Base-by-base conservation (phyloP, 2,113 vertebrate species). In the Pavo muticus region DNA sequence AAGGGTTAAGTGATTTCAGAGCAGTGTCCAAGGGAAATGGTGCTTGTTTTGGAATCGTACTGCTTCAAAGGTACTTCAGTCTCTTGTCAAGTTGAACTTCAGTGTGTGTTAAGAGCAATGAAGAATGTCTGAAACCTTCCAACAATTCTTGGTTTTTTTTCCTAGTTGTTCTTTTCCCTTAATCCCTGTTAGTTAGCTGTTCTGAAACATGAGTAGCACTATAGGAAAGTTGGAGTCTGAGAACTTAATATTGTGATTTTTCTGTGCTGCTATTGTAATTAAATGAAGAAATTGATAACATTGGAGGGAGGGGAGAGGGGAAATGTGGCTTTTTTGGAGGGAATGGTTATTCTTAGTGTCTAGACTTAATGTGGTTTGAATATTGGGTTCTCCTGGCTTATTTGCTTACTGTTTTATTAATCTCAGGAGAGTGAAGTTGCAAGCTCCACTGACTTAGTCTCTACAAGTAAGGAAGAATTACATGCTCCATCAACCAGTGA, bases 371-470 rank as follows among this genome's bases (percentile, higher is more conserved):
- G 11, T 50, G 4, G 16, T 81, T 59, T 88, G 32, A 52, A 35
- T 79, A 39, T 13, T 44, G 39, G 48, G 10, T 15, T 84, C 50
- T 60, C 68, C 4, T 65, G 29, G 47, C 19, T 91, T 71, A 48
- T 10, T 80, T 68, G 35, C 57, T 40, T 67, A 4, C 85, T 88
- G 11, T 3, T 47, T 71, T 63, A 95, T 95, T 97, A 91, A 80
- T 94, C 78, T 44, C 86, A 93, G 78, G 63, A 90, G n/a, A 88
- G 90, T 47, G 83, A 95, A 61, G 69, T 93, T 73, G 92, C 69
- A 74, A 93, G 86, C 60, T 91, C 78, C 69, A 21, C 67, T 77
- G 96, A 94, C 32, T n/a, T 81, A n/a, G n/a, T 59, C 10, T 91
- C 5, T 84, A 39, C 65, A 8, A 68, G 10, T 88, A 82, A 87